These are phyloP conservation scores for Torymus aiolomorphi DNA, from an alignment of 2,888 invertebrate species.

Conservation along the genomic window DNA sequence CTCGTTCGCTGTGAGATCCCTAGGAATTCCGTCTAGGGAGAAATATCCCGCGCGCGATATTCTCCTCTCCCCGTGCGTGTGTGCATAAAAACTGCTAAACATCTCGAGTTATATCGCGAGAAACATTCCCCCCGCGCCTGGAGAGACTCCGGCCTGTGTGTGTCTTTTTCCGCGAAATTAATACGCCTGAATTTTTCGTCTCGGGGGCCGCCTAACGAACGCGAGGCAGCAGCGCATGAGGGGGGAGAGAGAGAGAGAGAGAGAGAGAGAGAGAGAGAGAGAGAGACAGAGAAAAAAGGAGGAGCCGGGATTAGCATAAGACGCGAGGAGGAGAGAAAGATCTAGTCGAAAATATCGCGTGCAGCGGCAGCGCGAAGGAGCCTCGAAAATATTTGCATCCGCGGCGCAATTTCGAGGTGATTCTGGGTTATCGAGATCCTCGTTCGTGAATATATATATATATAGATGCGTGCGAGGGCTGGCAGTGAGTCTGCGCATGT, in stretches of 20 bases:
- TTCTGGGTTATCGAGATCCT: conserved; percentile 43
- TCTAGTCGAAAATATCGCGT: conserved; percentile 55
- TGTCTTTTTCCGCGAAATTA: conserved; percentile 21
- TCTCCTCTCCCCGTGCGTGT: no score
- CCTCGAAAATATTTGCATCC: conserved; percentile 56
- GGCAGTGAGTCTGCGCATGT: no score
- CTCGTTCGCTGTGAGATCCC: no score
- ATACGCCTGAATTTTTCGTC: conserved; percentile 47
- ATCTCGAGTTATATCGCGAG: no score
- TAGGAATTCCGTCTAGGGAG: no score
- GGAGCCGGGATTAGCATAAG: not conserved
- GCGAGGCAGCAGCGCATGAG: not conserved
- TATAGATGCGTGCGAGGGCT: not conserved
- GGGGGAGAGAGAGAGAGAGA: no score
- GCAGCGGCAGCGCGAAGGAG: conserved; percentile 16
- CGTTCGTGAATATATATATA: conserved; percentile 10
- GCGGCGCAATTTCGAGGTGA: conserved; percentile 44
- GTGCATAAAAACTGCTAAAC: no score
- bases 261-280: conserved; percentile 14
- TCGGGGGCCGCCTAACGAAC: conserved; percentile 38
- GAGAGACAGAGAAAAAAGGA: conserved; percentile 6
- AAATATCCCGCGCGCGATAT: no score
- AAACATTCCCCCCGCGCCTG: no score
- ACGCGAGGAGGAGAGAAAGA: conserved; percentile 24
- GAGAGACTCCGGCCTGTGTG: no score